Evolutionary conservation across 1,140 invertebrate genomes (phyloP).

Genomic region (Drosophila aff.): DNA sequence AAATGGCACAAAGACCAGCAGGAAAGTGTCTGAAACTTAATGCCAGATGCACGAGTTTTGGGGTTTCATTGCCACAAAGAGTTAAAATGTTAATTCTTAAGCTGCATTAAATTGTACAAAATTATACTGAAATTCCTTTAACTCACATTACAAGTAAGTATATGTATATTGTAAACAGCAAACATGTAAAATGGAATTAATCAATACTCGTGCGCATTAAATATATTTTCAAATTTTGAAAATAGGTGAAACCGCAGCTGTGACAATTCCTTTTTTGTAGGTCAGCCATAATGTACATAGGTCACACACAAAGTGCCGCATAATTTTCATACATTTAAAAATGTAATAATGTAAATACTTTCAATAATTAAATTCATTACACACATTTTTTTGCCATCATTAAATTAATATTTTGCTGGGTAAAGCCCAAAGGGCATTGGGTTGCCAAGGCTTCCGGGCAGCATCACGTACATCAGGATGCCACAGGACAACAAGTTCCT

Average conservation of each 20-base stretch:
- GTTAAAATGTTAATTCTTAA: background rate
- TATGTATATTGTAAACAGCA: background rate
- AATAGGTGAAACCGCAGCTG: background rate
- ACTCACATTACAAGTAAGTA: too few relatives aligned
- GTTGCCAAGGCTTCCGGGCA: conserved; percentile 32
- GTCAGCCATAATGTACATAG: background rate
- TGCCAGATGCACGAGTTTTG: background rate
- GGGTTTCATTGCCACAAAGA: background rate
- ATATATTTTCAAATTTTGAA: background rate
- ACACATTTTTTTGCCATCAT: background rate
- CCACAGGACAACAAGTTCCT: conserved; percentile 16
- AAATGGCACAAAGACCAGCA: conserved; percentile 36
- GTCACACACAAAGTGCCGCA: background rate
- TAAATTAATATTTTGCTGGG: conserved; percentile 5
- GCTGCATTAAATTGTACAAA: background rate
- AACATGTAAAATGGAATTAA: background rate
- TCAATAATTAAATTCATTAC: conserved; percentile 12
- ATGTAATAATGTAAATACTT: conserved; percentile 2
- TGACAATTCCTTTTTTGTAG: background rate
- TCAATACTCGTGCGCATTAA: background rate
- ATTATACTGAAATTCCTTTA: background rate
- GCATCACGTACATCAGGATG: conserved; percentile 30
- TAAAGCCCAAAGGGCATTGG: conserved; percentile 8
- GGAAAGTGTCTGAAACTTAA: conserved; percentile 1
- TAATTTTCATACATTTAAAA: background rate